A percentile compares a stretch with the other conserved stretches of the same genome.
phyloP scores from a whole-genome alignment of 2,113 vertebrate species.

The Cettia cetti region DNA sequence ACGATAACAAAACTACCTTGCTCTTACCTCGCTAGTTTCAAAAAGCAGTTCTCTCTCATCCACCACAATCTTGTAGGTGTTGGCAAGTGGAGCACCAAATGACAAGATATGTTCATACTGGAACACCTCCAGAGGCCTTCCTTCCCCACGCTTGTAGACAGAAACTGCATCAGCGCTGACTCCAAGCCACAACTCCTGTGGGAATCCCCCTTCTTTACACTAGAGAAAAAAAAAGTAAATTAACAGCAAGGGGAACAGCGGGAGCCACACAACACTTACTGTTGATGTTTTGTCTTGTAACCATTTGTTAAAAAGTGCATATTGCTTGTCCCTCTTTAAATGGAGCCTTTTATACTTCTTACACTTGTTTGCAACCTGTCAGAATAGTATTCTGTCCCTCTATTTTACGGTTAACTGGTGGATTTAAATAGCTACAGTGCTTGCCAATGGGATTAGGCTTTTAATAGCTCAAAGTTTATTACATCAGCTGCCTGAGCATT shows the following conservation, averaged over 20 bases:
- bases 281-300: background rate
- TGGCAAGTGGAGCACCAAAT: slow-evolving; percentile 90
- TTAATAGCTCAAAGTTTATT: background rate
- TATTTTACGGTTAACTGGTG: background rate
- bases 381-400: background rate
- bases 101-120: slow-evolving; percentile 94
- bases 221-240: slow-evolving; percentile 39
- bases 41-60: slow-evolving; percentile 92
- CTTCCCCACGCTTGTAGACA: slow-evolving; percentile 93
- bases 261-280: background rate
- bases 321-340: background rate
- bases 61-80: slow-evolving; percentile 91
- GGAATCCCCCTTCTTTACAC: slow-evolving; percentile 89
- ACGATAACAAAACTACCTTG: background rate
- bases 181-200: slow-evolving; percentile 90
- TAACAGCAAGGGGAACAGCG: background rate
- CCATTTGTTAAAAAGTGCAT: background rate
- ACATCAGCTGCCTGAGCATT: background rate
- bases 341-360: background rate
- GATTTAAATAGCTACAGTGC: background rate
- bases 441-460: background rate
- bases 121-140: slow-evolving; percentile 89
- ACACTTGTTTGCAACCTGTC: background rate
- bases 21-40: slow-evolving; percentile 88
- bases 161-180: slow-evolving; percentile 90